These are phyloP conservation scores for Tetragnatha versicolor DNA, from an alignment of 1,140 invertebrate genomes.

Conservation along the genomic window DNA sequence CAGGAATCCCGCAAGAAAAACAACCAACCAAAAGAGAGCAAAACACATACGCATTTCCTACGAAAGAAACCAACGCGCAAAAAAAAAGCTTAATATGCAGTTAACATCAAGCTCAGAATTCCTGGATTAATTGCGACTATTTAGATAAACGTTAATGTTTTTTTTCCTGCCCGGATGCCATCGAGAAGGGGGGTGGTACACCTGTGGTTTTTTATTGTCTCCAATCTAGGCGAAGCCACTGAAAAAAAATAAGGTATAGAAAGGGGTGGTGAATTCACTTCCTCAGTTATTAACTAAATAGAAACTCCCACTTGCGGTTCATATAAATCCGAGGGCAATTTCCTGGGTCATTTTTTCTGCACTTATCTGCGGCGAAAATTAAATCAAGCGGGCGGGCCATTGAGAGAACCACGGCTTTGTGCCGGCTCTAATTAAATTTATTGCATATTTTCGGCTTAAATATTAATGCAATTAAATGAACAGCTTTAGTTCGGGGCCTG, in stretches of 20 bases:
- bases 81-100: slow-evolving; percentile 5
- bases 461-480: slow-evolving; percentile 10
- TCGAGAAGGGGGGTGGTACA: slow-evolving; percentile 16
- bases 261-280: neutral
- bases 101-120: slow-evolving; percentile 11
- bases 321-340: slow-evolving; percentile 32
- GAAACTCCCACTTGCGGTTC: slow-evolving; percentile 12
- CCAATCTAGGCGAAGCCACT: slow-evolving; percentile 15
- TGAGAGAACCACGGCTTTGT: neutral
- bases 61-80: neutral
- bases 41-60: too few relatives aligned
- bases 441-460: slow-evolving; percentile 18
- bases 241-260: slow-evolving; percentile 1
- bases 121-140: slow-evolving; percentile 22
- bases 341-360: slow-evolving; percentile 6
- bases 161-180: slow-evolving; percentile 19
- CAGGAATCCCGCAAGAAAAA: too few relatives aligned
- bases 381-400: slow-evolving; percentile 22
- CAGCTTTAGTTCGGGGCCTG: neutral
- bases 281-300: slow-evolving; percentile 30
- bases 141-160: slow-evolving; percentile 13
- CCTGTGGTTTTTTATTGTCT: slow-evolving; percentile 34
- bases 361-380: neutral
- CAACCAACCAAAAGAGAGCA: neutral
- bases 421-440: slow-evolving; percentile 28